Base-by-base conservation (phyloP, 2,888 invertebrate genomes). In the Lutraria lutraria region DNA sequence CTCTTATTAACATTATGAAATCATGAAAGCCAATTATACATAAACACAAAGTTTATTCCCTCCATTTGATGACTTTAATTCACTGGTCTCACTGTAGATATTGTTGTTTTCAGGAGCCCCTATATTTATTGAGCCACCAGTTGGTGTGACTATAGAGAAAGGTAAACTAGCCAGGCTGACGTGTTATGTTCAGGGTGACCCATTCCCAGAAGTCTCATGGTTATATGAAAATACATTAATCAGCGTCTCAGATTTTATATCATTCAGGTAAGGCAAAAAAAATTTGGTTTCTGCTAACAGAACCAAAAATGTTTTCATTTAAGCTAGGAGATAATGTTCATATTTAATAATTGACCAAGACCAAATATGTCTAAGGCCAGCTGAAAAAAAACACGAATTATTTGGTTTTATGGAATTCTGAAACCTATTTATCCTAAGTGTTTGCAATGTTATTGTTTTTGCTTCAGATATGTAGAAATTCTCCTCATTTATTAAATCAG, bases 161-260 rank as follows among this genome's bases (percentile, higher is more conserved):
- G 95, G 95, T 54, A 93, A 94, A 31, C 90, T 95, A 31, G 93
- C 95, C 34, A 92, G 93, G 25, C 82, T 96, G 89, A 93, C 84
- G 13, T 96, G 96, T 89, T 83, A 87, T 76, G 95, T 95, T 4
- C 93, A 94, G 76, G 95, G 95, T 10, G 93, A 94, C 53, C 96
- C 96, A 12, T 88, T 92, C 43, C 95, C 95, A 6, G 86, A 90
- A 8, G 93, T 96, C 60, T 91, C 93, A 34, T 96, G 96, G 96
- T 91, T 92, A 83, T 94, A 94, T 82, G 94, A 95, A 81, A 92
- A 91, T 29, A 79, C 84, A 19, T 87, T 85, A 13, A 43, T 95
- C n/a, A 80, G 72, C 4, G 81, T 90, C 6, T 93, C 93, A 13
- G 83, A 89, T 3, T 90, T 92, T 52, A 88, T 95, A 19, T 90